Conservation (phyloP, 2,888 invertebrate genomes). For the Falcaria lacertinaria region DNA sequence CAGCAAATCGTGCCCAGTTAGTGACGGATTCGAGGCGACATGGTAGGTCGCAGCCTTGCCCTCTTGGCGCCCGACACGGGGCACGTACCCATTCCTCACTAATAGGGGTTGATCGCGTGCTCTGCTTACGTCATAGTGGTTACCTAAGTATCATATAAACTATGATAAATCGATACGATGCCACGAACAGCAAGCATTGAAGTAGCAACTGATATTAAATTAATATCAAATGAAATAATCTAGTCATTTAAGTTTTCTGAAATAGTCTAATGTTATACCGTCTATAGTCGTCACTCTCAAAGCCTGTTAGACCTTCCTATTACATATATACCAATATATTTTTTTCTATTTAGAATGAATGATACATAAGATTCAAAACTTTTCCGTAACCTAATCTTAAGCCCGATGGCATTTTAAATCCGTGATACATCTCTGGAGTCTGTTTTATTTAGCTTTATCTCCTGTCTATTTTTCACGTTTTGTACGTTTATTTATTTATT, state of each 20-base stretch:
- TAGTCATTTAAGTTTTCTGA: no score
- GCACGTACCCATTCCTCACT: slow-evolving; percentile 21
- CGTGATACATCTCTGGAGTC: not conserved
- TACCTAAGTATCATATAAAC: slow-evolving; percentile 17
- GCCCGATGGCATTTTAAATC: not conserved
- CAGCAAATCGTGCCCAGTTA: slow-evolving; percentile 18
- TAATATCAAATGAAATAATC: slow-evolving; percentile 7
- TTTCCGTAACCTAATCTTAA: not conserved
- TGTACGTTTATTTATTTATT: slow-evolving; percentile 6
- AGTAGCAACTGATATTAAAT: slow-evolving; percentile 2
- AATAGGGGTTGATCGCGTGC: slow-evolving; percentile 37
- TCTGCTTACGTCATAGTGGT: slow-evolving; percentile 43
- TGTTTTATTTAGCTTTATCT: slow-evolving; percentile 3
- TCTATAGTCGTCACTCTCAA: no score
- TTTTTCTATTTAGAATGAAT: no score
- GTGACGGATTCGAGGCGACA: slow-evolving; percentile 13
- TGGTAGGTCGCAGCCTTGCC: slow-evolving; percentile 50
- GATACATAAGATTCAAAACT: not conserved
- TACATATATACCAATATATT: no score
- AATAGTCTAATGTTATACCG: no score
- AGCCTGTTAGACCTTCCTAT: no score
- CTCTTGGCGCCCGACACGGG: slow-evolving; percentile 44
- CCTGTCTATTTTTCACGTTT: slow-evolving; percentile 8
- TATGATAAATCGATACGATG: no score
- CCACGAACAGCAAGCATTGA: no score